A percentile compares a stretch with the other conserved stretches of the same genome.
Evolutionary conservation across 2,113 vertebrate genomes (phyloP).

Genomic region (Scytalopus superciliaris): DNA sequence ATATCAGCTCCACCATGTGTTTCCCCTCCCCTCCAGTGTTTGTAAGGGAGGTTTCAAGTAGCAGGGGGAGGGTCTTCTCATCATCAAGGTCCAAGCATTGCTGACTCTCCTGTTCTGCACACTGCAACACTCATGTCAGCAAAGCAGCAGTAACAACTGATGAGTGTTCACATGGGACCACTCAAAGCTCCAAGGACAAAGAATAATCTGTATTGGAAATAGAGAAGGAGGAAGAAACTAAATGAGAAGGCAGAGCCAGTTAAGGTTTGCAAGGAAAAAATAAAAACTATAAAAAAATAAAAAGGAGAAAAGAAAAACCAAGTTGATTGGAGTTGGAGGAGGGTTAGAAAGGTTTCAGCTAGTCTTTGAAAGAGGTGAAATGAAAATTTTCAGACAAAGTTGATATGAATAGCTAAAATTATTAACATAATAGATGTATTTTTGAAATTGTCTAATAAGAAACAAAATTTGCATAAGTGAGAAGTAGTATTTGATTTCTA

Average conservation of each 20-base stretch:
- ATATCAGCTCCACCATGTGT: constrained; percentile 33
- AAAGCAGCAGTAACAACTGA: constrained; percentile 38
- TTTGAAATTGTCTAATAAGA: not conserved
- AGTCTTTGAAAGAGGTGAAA: not conserved
- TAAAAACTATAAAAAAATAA: not conserved
- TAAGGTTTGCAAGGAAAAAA: not conserved
- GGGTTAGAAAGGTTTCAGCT: not conserved
- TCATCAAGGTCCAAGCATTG: constrained; percentile 56
- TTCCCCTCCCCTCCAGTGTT: constrained; percentile 53
- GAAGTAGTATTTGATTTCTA: not conserved
- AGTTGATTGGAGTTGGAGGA: not conserved
- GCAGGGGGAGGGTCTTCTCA: constrained; percentile 31
- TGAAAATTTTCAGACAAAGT: not conserved
- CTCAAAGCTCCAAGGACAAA: constrained; percentile 59
- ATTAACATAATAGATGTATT: not conserved
- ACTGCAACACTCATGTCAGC: constrained; percentile 21
- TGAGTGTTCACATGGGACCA: constrained; percentile 21
- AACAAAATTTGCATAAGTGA: not conserved
- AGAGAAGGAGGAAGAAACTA: constrained; percentile 57
- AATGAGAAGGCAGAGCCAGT: constrained; percentile 48
- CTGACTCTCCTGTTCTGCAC: constrained; percentile 37
- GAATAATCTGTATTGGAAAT: constrained; percentile 47
- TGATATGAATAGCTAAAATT: not conserved
- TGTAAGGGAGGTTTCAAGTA: constrained; percentile 30
- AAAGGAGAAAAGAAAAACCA: not conserved